Evolutionary conservation across 2,888 invertebrate genomes (phyloP).

Genomic region (Invenusta paracnida): DNA sequence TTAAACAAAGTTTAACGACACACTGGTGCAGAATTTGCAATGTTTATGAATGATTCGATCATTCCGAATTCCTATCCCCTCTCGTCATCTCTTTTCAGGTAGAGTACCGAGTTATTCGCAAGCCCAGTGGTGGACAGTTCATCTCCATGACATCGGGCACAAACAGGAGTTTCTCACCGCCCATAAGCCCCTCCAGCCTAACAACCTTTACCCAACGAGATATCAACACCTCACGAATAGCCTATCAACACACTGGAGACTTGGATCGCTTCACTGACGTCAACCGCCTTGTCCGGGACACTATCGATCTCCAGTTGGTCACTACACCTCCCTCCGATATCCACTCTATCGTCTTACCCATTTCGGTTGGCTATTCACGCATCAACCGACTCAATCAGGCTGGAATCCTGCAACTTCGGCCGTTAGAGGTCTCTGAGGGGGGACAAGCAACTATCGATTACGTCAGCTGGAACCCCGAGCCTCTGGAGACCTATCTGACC

Average conservation of each 20-base stretch:
- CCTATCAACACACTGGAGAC: slow-evolving; percentile 1
- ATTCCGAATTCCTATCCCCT: background rate
- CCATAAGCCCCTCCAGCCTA: too few species aligned
- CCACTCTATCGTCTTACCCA: background rate
- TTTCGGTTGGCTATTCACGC: background rate
- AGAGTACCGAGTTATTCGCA: background rate
- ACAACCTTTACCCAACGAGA: background rate
- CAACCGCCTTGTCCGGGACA: background rate
- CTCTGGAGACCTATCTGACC: slow-evolving; percentile 14
- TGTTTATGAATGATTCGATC: too few species aligned
- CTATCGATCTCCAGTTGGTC: background rate
- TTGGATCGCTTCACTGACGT: background rate
- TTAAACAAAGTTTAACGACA: too few species aligned
- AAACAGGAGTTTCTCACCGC: background rate
- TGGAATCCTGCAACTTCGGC: background rate
- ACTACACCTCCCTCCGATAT: background rate
- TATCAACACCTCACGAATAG: background rate
- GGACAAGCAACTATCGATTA: background rate
- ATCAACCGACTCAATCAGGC: background rate
- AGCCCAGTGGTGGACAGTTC: background rate
- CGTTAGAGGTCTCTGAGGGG: background rate
- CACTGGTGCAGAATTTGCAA: too few species aligned
- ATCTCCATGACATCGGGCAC: background rate
- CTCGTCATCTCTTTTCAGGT: background rate
- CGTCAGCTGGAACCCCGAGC: background rate